A percentile compares a stretch with the other conserved stretches of the same genome.
These are phyloP conservation scores for Chorisops tibialis DNA, from an alignment of 2,888 invertebrate species.

Conservation along the genomic window DNA sequence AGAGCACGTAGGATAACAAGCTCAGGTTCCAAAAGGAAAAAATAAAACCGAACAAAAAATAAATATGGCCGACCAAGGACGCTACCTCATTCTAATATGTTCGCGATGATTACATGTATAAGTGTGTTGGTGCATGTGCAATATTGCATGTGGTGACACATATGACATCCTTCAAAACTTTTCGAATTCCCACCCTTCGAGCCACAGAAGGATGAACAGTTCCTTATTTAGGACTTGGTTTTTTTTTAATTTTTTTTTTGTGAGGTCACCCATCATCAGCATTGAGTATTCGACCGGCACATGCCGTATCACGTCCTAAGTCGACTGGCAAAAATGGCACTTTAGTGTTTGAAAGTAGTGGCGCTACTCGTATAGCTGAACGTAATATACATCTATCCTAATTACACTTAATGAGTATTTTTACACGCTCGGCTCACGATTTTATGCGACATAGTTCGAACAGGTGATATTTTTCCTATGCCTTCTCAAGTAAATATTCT, in stretches of 20 bases:
- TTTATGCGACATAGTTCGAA: slow-evolving; percentile 4
- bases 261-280: too few species aligned
- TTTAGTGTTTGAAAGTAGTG: too few species aligned
- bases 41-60: slow-evolving; percentile 13
- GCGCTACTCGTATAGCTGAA: neutral
- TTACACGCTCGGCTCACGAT: slow-evolving; percentile 32
- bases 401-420: slow-evolving; percentile 33
- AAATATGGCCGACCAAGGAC: slow-evolving; percentile 18
- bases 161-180: slow-evolving; percentile 8
- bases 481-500: neutral
- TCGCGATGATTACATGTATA: neutral
- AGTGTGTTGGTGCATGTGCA: slow-evolving; percentile 7
- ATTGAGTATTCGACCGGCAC: too few species aligned
- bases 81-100: slow-evolving; percentile 8
- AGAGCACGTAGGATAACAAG: neutral
- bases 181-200: neutral
- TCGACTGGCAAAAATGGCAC: too few species aligned
- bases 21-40: neutral
- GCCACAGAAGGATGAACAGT: neutral
- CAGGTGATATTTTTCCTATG: slow-evolving; percentile 10
- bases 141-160: neutral
- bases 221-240: too few species aligned
- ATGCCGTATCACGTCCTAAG: too few species aligned
- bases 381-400: slow-evolving; percentile 2
- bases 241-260: too few species aligned